These are phyloP conservation scores for Paragorgia papillata DNA, from an alignment of 92 coral and sea anemone species.

Conservation along the genomic window DNA sequence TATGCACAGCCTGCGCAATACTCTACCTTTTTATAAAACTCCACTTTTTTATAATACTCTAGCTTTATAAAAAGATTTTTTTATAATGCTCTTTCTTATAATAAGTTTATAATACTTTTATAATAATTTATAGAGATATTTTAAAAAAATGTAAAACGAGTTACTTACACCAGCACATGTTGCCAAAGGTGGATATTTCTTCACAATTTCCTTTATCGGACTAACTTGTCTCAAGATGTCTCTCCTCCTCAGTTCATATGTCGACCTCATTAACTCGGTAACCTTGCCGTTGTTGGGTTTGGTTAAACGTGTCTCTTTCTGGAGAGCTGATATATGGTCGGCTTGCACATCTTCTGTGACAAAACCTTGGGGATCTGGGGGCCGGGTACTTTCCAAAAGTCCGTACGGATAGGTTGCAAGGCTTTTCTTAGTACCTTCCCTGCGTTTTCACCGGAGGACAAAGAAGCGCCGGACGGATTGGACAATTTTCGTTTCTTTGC, in stretches of 20 bases:
- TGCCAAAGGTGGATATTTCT: slow-evolving; percentile 19
- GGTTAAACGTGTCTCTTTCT: slow-evolving; percentile 20
- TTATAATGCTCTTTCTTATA: no score
- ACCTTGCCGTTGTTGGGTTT: slow-evolving; percentile 2
- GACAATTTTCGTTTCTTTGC: slow-evolving; percentile 11
- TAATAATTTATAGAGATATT: not conserved
- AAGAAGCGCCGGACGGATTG: not conserved
- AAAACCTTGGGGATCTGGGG: not conserved
- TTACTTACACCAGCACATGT: slow-evolving; percentile 19
- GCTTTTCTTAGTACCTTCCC: not conserved
- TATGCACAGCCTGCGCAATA: no score
- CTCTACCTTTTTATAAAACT: no score
- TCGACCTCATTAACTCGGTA: not conserved
- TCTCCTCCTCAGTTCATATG: slow-evolving; percentile 5
- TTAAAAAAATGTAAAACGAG: not conserved
- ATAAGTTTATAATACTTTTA: not conserved
- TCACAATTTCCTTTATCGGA: slow-evolving; percentile 10
- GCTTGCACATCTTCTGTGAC: not conserved
- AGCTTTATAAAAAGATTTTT: no score
- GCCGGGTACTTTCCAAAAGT: slow-evolving; percentile 28
- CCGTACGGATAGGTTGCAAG: slow-evolving; percentile 9
- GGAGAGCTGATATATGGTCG: slow-evolving; percentile 15
- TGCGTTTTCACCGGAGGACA: not conserved
- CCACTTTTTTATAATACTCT: no score
- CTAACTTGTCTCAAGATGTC: not conserved